Evolutionary conservation across 2,797 vertebrate genomes (phyloP).

Genomic region (Danio choprae): DNA sequence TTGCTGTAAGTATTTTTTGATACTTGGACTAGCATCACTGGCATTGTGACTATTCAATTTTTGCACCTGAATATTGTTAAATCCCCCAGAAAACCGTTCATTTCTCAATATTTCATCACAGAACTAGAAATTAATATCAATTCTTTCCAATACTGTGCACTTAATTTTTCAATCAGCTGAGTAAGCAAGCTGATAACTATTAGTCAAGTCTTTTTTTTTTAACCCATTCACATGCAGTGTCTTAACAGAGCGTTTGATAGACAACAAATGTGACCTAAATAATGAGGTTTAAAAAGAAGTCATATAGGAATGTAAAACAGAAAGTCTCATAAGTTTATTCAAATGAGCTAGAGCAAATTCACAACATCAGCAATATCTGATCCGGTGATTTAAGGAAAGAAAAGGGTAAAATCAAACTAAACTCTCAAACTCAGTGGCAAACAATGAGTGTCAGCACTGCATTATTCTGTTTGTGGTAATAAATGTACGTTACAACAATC

Average conservation of each 20-base stretch:
- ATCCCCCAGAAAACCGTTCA: too few relatives aligned
- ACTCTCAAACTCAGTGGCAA: background rate
- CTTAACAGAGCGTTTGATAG: background rate
- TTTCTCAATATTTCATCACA: too few relatives aligned
- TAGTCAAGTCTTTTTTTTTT: too few relatives aligned
- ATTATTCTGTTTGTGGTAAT: constrained; percentile 71
- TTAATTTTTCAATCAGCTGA: too few relatives aligned
- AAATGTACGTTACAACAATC: constrained; percentile 80
- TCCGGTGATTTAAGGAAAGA: constrained; percentile 10
- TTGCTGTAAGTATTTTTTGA: too few relatives aligned
- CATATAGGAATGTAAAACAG: background rate
- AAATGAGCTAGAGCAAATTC: constrained; percentile 5
- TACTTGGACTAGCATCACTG: too few relatives aligned
- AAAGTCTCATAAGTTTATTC: background rate
- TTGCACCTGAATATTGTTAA: too few relatives aligned
- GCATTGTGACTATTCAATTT: too few relatives aligned
- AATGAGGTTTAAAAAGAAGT: background rate
- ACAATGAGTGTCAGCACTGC: constrained; percentile 45
- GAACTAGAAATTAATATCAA: too few relatives aligned
- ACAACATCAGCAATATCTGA: constrained; percentile 3
- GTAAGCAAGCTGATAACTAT: too few relatives aligned
- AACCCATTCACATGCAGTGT: too few relatives aligned
- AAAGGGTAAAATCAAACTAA: background rate
- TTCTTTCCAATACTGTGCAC: too few relatives aligned
- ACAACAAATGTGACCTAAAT: constrained; percentile 1